These are phyloP conservation scores for Aphis craccivora DNA, from an alignment of 1,140 invertebrate species.

Conservation along the genomic window DNA sequence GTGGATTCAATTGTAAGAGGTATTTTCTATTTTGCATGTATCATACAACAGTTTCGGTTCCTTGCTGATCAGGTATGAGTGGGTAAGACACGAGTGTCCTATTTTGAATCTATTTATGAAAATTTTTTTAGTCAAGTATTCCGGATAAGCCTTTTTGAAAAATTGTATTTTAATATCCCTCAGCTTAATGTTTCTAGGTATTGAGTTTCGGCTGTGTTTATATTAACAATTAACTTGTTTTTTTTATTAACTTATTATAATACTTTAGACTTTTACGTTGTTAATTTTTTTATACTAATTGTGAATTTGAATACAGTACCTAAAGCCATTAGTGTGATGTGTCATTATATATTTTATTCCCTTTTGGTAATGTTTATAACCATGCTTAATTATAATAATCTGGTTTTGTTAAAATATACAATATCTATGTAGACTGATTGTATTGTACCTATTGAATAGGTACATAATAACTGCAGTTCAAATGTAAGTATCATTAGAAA, in stretches of 20 bases:
- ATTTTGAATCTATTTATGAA: neutral
- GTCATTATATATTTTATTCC: neutral
- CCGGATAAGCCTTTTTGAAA: too few species aligned
- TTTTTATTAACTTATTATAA: too few species aligned
- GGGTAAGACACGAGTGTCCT: neutral
- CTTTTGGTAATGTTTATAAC: neutral
- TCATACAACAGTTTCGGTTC: neutral
- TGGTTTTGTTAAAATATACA: neutral
- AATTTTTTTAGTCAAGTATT: neutral
- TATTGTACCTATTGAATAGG: neutral
- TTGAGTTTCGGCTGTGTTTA: too few species aligned
- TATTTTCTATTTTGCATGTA: neutral
- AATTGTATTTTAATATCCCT: too few species aligned
- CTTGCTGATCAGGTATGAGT: neutral
- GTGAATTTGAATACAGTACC: too few species aligned
- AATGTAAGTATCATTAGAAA: neutral
- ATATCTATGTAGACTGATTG: neutral
- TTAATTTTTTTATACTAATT: too few species aligned
- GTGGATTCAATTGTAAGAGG: neutral
- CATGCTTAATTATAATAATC: neutral
- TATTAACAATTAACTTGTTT: too few species aligned
- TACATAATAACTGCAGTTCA: neutral
- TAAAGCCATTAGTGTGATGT: too few species aligned
- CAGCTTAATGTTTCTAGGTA: too few species aligned
- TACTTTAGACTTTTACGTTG: too few species aligned